Base-by-base conservation (phyloP, 2,888 invertebrate genomes). In the Octonoba sinensis region DNA sequence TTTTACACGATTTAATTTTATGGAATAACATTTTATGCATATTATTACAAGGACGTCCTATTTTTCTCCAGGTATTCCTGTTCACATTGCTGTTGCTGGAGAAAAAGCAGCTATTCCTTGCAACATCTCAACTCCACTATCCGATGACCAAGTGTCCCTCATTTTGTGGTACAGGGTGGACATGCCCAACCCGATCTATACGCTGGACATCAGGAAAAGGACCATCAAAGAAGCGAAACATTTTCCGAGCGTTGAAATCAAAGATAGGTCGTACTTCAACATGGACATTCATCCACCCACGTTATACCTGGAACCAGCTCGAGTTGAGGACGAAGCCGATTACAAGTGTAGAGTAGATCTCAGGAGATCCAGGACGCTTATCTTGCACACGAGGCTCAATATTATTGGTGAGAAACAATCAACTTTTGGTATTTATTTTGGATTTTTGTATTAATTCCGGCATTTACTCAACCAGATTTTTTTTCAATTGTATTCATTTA, bases 151-250 rank as follows among this genome's bases (percentile, higher is more conserved):
- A 22, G 83, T 84, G 15, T 82, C 84, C 15, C 72, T 84, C 16
- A 83, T 84, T 36, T 57, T 84, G 1, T 84, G 84, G 84, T 84
- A 84, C 59, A 69, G 76, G 27, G 84, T 78, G 13, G 82, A 83
- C 51, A 74, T 78, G 64, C 83, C 83, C 18, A 81, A 76, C 22
- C 84, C 84, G 15, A 83, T 84, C 59, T 84, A 84, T 64, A 84
- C 83, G 8, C 56, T 84, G 60, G 84, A 84, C 51, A 79, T 76
- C 15, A 64, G 84, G 12, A 79, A 78, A 62, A 64, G 74, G 56
- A 79, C 84, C 15, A 62, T 84, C 18, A 78, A 83, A 69, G 79
- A 83, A 36, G 84, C 83, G 24, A 78, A 73, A 47, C 84, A 84
- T 51, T 84, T 84, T 24, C 83, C 83, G 2, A 79, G 79, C 36